These are phyloP conservation scores for Cryptoleucopteryx plumbea DNA, from an alignment of 2,113 vertebrate genomes.

Conservation along the genomic window DNA sequence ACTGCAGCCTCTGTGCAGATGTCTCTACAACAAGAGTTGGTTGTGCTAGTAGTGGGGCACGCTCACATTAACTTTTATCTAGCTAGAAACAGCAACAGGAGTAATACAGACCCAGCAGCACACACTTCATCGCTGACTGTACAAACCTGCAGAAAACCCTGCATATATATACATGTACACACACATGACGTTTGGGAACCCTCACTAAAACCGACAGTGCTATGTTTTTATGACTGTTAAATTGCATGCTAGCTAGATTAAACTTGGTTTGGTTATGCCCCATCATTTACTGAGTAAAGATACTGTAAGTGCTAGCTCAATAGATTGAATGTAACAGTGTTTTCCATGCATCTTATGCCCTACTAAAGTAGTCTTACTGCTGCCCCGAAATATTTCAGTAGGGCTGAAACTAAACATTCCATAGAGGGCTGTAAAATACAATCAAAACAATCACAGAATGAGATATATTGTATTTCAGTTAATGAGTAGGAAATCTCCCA, in stretches of 20 bases:
- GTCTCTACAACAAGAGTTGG: neutral
- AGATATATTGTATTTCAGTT: neutral
- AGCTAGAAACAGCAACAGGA: neutral
- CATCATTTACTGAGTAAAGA: neutral
- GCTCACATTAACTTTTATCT: neutral
- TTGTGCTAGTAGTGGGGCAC: neutral
- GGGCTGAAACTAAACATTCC: neutral
- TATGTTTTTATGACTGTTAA: neutral
- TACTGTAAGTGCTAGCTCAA: neutral
- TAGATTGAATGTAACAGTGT: neutral
- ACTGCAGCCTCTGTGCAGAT: neutral
- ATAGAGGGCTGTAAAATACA: neutral
- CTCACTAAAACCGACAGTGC: neutral
- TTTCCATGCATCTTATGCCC: neutral
- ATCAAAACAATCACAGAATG: neutral
- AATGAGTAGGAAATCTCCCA: neutral
- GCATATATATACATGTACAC: no score
- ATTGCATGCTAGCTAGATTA: neutral
- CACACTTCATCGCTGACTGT: neutral
- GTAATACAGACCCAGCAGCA: neutral
- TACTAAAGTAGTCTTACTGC: neutral
- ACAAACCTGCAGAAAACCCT: neutral
- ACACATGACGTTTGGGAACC: neutral
- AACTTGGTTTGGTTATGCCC: neutral
- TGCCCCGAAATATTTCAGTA: neutral